phyloP scores from a whole-genome alignment of 2,113 vertebrate genomes.

The Campylomormyrus tamandua region DNA sequence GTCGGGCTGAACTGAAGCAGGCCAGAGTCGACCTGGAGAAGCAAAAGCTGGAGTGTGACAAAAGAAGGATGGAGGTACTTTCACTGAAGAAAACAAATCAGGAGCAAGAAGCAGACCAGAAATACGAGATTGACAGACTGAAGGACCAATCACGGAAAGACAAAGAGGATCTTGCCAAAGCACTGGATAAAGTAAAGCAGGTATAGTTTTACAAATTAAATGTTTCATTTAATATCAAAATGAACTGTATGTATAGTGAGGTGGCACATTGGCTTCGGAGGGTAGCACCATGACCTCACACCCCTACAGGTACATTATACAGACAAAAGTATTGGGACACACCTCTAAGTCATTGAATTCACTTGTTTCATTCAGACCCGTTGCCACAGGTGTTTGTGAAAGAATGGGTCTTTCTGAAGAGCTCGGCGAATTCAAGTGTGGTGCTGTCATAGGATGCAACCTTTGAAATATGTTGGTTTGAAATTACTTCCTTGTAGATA shows the following conservation, averaged over 20 bases:
- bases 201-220: slow-evolving; percentile 32
- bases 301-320: background rate
- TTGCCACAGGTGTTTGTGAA: background rate
- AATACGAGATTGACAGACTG: slow-evolving; percentile 58
- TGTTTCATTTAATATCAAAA: background rate
- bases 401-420: background rate
- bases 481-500: background rate
- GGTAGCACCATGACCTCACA: background rate
- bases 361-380: background rate
- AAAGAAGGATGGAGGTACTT: slow-evolving; percentile 71
- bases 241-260: background rate
- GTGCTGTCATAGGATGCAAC: background rate
- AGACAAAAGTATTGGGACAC: background rate
- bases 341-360: background rate
- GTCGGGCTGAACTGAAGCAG: slow-evolving; percentile 56
- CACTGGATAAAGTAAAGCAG: slow-evolving; percentile 57
- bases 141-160: slow-evolving; percentile 62
- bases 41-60: slow-evolving; percentile 53
- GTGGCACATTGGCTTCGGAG: background rate
- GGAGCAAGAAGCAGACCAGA: slow-evolving; percentile 63
- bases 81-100: slow-evolving; percentile 66
- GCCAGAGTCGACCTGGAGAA: slow-evolving; percentile 53
- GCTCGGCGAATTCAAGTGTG: background rate
- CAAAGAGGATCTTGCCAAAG: slow-evolving; percentile 61
- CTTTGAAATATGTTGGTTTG: background rate